phyloP scores from a whole-genome alignment of 2,888 invertebrate genomes.

The Metacarcinus magister region DNA sequence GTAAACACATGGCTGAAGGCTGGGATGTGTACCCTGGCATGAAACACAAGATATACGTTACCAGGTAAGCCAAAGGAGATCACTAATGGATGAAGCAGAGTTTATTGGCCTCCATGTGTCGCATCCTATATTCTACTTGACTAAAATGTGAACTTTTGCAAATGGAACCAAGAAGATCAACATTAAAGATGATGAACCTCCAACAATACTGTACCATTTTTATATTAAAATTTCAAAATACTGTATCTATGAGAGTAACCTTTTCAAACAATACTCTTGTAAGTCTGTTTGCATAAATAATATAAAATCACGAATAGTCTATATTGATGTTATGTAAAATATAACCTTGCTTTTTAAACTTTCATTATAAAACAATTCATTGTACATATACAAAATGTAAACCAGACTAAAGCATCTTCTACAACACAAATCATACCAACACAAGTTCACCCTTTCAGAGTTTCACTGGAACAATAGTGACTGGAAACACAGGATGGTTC shows the following conservation, averaged over 20 bases:
- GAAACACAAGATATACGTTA: background rate
- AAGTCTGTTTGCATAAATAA: too few species aligned
- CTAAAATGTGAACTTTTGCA: background rate
- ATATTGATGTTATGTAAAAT: background rate
- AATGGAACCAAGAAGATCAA: background rate
- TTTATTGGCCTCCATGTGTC: too few species aligned
- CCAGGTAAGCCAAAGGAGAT: too few species aligned
- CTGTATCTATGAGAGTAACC: background rate
- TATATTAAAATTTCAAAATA: too few species aligned
- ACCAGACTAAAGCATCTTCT: background rate
- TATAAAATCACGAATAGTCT: background rate
- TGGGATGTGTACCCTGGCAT: background rate
- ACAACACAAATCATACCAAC: background rate
- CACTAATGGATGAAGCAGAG: too few species aligned
- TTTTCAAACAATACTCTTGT: too few species aligned
- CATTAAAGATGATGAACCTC: background rate
- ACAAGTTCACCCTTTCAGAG: background rate
- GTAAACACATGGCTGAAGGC: background rate
- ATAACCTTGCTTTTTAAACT: background rate
- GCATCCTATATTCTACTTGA: background rate
- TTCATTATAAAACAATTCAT: slow-evolving; percentile 19
- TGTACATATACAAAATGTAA: slow-evolving; percentile 31
- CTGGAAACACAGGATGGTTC: background rate
- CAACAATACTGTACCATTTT: too few species aligned
- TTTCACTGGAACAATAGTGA: background rate